Evolutionary conservation across 2,797 vertebrate genomes (phyloP), one percentile per base, ranked within the genome.

Genomic region (Falco naumanni): DNA sequence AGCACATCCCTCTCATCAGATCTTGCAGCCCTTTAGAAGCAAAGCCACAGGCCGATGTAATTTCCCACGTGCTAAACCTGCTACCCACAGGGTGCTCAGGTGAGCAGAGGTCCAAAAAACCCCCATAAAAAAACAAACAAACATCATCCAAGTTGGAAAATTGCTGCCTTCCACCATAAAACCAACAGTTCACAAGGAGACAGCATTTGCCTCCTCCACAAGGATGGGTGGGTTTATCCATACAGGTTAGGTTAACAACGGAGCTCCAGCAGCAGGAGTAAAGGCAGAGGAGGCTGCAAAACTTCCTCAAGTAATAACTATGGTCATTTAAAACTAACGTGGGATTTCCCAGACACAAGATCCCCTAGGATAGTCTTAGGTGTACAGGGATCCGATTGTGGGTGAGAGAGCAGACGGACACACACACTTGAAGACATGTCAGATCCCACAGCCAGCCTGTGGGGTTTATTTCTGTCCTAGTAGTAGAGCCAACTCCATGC

Each of bases 401-500:
- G n/a, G 37, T 41, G n/a, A 74, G 20, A 37, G 33, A 64, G 18
- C 54, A n/a, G 17, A 28, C 25, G 54, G 13, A 39, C 39, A n/a
- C 29, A 33, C 7, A 39, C 21, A 5, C 26, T 6, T 37, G 29
- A 20, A 37, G 45, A 57, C 34, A 5, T 0, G 1, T 10, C 45
- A 43, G 15, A 29, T 76, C 26, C 39, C 43, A 69, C 41, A 75
- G 8, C 1, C 2, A 81, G 50, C 43, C 86, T 53, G 10, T 3
- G 31, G 82, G 66, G 50, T 33, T 94, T 20, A 65, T 4, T 68
- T 65, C 70, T 95, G 25, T 9, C 43, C 51, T n/a, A 43, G n/a
- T 0, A 90, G 34, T 0, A 54, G 31, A 90, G 51, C 14, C 59
- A 79, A 18, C 7, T 77, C 68, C 48, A 71, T 89, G 71, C 29